Evolutionary conservation across 2,797 vertebrate genomes (phyloP).

Genomic region (Gadopsis marmoratus): DNA sequence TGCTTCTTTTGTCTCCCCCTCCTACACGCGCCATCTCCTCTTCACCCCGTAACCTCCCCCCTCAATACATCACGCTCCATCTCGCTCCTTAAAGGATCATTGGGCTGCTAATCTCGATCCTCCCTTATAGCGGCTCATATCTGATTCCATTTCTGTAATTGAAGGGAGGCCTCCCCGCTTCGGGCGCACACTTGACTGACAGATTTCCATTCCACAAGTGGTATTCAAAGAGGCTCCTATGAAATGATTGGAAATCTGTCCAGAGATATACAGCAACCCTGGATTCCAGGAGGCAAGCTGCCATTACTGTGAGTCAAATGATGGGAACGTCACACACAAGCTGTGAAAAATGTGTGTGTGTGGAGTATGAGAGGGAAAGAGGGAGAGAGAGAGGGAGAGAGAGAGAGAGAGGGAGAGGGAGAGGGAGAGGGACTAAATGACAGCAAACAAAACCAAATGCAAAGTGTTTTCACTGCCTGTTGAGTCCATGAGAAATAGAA

Average conservation of each 20-base stretch:
- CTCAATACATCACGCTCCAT: conserved; percentile 52
- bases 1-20: conserved; percentile 18
- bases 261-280: conserved; percentile 33
- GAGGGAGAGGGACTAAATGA: conserved; percentile 17
- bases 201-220: conserved; percentile 71
- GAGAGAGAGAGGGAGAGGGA: neutral
- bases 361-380: neutral
- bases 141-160: conserved; percentile 76
- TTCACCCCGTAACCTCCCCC: conserved; percentile 8
- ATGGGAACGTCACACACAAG: conserved; percentile 33
- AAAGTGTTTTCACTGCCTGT: conserved; percentile 21
- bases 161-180: conserved; percentile 37
- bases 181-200: conserved; percentile 63
- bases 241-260: conserved; percentile 65
- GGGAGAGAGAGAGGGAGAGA: neutral
- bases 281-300: conserved; percentile 43
- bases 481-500: conserved; percentile 56
- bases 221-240: conserved; percentile 60
- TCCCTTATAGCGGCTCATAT: conserved; percentile 62
- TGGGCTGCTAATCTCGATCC: conserved; percentile 60
- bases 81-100: conserved; percentile 61
- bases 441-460: conserved; percentile 33
- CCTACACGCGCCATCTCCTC: neutral
- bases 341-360: conserved; percentile 21
- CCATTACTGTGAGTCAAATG: conserved; percentile 30